A percentile compares a stretch with the other conserved stretches of the same genome.
Conservation (phyloP, 2,797 vertebrate species). For the Cossypha caffra region DNA sequence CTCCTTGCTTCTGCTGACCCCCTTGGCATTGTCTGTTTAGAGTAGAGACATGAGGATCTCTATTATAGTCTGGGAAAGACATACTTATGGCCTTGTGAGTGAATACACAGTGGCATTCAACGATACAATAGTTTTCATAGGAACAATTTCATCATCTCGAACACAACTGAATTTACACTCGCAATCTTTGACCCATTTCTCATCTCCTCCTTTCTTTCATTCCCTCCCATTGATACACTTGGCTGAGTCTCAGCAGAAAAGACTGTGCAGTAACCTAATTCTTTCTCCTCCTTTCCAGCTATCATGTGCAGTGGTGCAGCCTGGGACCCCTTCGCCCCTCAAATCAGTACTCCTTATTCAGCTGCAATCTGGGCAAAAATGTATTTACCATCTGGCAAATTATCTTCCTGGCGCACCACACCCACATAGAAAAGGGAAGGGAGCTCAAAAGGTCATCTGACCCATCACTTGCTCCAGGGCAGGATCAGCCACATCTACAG, state of each 20-base stretch:
- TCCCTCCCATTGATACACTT: not conserved
- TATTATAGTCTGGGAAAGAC: conserved; percentile 63
- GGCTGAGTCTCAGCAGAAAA: conserved; percentile 1
- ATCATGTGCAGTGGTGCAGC: not conserved
- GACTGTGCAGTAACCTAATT: not conserved
- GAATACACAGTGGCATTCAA: conserved; percentile 20
- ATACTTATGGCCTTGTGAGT: conserved; percentile 44
- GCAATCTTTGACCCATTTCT: conserved; percentile 60
- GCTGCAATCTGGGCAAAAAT: conserved; percentile 40
- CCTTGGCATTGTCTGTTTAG: conserved; percentile 40
- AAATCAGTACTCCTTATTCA: not conserved
- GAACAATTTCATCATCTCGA: conserved; percentile 57
- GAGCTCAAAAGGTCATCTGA: conserved; percentile 47
- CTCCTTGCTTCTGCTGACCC: conserved; percentile 62
- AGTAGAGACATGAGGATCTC: conserved; percentile 43
- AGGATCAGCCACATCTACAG: conserved; percentile 51
- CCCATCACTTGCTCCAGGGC: conserved; percentile 29
- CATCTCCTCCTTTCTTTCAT: conserved; percentile 16
- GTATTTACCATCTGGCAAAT: conserved; percentile 65
- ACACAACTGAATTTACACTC: conserved; percentile 42
- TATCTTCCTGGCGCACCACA: conserved; percentile 31
- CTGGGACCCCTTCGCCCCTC: not conserved
- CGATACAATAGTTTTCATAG: conserved; percentile 28
- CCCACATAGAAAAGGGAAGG: conserved; percentile 12
- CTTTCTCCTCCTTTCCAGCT: conserved; percentile 2